phyloP scores from a whole-genome alignment of 92 coral and sea anemone species.

The Paramuricea clavata region DNA sequence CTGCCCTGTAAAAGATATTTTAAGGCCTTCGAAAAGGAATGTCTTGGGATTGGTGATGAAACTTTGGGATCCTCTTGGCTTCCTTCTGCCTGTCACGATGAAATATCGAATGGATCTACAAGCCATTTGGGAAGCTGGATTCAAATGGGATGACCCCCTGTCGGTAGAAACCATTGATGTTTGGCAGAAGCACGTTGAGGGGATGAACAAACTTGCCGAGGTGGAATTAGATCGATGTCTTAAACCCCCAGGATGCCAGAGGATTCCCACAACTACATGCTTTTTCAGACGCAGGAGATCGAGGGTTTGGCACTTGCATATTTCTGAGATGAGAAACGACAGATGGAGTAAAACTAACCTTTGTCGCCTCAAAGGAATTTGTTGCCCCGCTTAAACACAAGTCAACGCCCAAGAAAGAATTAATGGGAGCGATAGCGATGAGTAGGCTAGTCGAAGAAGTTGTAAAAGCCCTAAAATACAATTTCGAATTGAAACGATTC shows the following conservation, averaged over 20 bases:
- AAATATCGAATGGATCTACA: neutral
- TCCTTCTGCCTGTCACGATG: neutral
- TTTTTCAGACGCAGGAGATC: neutral
- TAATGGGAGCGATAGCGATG: constrained; percentile 1
- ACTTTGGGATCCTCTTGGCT: constrained; percentile 2
- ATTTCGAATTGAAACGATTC: neutral
- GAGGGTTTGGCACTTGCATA: neutral
- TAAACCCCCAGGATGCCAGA: neutral
- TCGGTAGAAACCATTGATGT: neutral
- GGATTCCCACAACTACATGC: neutral
- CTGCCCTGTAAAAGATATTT: no score
- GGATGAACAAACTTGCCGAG: neutral
- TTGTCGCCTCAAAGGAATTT: neutral
- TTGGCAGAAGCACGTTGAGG: neutral
- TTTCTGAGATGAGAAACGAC: neutral
- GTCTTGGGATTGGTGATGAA: constrained; percentile 13
- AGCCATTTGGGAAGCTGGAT: neutral
- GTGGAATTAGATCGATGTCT: neutral
- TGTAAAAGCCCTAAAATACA: neutral
- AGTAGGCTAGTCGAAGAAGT: constrained; percentile 7
- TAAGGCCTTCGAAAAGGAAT: no score
- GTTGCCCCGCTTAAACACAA: constrained; percentile 18
- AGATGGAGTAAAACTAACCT: neutral
- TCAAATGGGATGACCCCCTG: neutral
- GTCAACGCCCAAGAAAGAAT: constrained; percentile 5